These are phyloP conservation scores for Chelon auratus DNA, from an alignment of 2,797 vertebrate species.

Conservation along the genomic window DNA sequence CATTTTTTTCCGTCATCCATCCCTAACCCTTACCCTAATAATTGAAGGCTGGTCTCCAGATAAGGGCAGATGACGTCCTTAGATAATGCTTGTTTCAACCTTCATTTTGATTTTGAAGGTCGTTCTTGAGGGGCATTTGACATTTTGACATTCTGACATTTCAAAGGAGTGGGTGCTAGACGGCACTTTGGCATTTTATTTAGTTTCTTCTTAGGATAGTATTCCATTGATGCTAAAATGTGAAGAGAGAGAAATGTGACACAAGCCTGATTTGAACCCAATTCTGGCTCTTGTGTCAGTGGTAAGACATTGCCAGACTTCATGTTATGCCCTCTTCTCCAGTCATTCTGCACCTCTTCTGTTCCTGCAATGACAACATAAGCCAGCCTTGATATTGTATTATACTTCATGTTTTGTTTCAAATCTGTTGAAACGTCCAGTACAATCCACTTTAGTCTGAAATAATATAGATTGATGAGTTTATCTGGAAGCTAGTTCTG, in stretches of 20 bases:
- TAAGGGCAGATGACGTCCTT: constrained; percentile 47
- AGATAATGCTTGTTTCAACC: constrained; percentile 63
- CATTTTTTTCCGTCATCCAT: constrained; percentile 37
- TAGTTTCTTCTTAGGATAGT: constrained; percentile 10
- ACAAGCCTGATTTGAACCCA: constrained; percentile 42
- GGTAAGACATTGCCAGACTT: constrained; percentile 24
- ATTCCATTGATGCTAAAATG: constrained; percentile 42
- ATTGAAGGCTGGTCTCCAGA: constrained; percentile 54
- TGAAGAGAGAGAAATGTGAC: constrained; percentile 48
- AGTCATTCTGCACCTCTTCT: constrained; percentile 40
- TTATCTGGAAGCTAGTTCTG: constrained; percentile 39
- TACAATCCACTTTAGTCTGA: neutral
- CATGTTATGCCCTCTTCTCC: constrained; percentile 26
- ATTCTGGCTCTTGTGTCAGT: constrained; percentile 30
- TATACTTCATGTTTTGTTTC: constrained; percentile 14
- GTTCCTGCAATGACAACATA: constrained; percentile 42
- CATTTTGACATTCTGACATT: constrained; percentile 73
- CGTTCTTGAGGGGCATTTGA: constrained; percentile 60
- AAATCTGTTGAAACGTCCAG: constrained; percentile 7
- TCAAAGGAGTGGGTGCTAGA: constrained; percentile 47
- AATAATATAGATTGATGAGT: constrained; percentile 21
- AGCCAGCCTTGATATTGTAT: constrained; percentile 23
- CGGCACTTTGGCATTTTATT: constrained; percentile 57
- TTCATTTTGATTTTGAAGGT: constrained; percentile 69
- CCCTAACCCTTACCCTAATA: constrained; percentile 59